phyloP scores from a whole-genome alignment of 2,113 vertebrate species.

The Cyprinodon tularosa region DNA sequence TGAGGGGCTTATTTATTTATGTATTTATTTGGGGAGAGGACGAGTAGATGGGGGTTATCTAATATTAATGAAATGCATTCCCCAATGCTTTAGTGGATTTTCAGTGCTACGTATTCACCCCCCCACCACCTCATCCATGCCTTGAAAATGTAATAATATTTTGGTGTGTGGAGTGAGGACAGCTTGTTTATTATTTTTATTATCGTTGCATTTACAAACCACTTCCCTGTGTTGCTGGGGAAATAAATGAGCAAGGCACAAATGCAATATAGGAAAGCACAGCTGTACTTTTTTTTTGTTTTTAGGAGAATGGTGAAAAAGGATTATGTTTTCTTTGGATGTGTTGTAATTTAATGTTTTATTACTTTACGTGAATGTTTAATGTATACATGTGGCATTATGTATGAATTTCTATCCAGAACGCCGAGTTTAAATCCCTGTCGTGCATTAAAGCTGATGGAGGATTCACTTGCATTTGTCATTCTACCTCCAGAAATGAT shows the following conservation, averaged over 20 bases:
- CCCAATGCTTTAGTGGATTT: constrained; percentile 83
- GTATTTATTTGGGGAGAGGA: constrained; percentile 85
- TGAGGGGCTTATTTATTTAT: constrained; percentile 85
- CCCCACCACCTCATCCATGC: constrained; percentile 73
- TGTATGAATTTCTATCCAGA: constrained; percentile 68
- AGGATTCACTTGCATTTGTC: constrained; percentile 67
- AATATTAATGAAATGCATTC: constrained; percentile 88
- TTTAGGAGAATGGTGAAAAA: constrained; percentile 74
- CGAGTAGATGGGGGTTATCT: constrained; percentile 83
- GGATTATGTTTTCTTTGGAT: constrained; percentile 76
- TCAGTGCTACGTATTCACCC: constrained; percentile 81
- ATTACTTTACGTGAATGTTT: constrained; percentile 79
- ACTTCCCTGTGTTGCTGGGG: constrained; percentile 71
- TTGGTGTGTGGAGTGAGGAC: constrained; percentile 79
- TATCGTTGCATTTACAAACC: constrained; percentile 83
- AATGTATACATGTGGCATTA: constrained; percentile 77
- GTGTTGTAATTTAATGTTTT: constrained; percentile 79
- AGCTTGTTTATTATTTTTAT: constrained; percentile 86
- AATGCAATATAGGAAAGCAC: constrained; percentile 75
- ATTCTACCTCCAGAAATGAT: constrained; percentile 67
- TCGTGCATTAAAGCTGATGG: constrained; percentile 70
- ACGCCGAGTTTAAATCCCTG: constrained; percentile 67
- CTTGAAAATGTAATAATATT: constrained; percentile 83
- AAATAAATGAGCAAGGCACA: constrained; percentile 76
- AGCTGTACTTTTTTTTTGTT: constrained; percentile 50